These are phyloP conservation scores for Protula sp. DNA, from an alignment of 2,888 invertebrate genomes.

Conservation along the genomic window DNA sequence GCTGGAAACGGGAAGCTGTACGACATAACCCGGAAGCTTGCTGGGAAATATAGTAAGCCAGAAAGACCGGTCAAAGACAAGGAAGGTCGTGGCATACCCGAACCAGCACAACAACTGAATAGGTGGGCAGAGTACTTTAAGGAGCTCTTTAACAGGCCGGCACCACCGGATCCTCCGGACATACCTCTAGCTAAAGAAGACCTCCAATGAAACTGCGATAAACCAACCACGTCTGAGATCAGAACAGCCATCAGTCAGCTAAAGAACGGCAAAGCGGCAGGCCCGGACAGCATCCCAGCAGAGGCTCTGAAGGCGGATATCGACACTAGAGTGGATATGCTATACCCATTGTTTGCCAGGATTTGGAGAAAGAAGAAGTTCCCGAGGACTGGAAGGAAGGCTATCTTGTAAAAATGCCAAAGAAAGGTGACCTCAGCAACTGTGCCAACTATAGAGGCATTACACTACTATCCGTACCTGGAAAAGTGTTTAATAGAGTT, in stretches of 20 bases:
- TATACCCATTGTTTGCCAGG: background rate
- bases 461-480: background rate
- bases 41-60: too few species aligned
- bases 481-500: background rate
- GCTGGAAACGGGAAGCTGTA: too few species aligned
- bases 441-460: background rate
- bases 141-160: background rate
- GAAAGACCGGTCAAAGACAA: background rate
- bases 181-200: background rate
- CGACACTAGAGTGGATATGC: background rate
- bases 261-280: background rate
- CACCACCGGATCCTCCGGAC: background rate
- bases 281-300: background rate
- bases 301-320: background rate
- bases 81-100: background rate
- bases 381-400: background rate
- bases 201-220: background rate
- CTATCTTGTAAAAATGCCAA: background rate
- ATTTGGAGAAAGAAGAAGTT: background rate
- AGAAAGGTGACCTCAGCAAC: background rate
- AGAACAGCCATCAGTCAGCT: background rate
- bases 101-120: background rate
- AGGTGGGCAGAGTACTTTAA: background rate
- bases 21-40: too few species aligned
- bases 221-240: background rate